These are phyloP conservation scores for Propithecus deckenii DNA, from an alignment of 2,797 vertebrate species.

Conservation along the genomic window DNA sequence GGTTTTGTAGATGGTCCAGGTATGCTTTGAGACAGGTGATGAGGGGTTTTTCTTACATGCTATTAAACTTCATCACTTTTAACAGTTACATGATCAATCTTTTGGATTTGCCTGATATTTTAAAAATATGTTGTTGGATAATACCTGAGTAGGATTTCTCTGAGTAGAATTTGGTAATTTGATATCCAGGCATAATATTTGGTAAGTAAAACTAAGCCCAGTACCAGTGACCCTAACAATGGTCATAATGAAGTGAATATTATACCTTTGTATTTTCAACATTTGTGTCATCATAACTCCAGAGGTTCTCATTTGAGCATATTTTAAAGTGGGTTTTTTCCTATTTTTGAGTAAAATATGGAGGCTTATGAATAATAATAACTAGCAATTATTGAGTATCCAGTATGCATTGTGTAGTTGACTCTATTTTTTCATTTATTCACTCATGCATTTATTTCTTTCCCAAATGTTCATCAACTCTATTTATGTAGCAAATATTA, in stretches of 20 bases:
- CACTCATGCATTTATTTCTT: background rate
- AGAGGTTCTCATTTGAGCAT: background rate
- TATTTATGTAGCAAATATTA: background rate
- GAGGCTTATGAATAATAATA: background rate
- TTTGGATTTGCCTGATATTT: background rate
- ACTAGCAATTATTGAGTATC: background rate
- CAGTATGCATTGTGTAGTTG: background rate
- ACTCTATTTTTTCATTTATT: background rate
- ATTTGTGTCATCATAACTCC: background rate
- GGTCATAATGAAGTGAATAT: background rate
- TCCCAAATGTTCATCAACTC: background rate
- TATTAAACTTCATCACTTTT: background rate
- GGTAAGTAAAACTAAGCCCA: background rate
- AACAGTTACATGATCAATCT: background rate
- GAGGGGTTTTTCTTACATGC: background rate
- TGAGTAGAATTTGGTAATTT: background rate
- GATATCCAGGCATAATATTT: background rate
- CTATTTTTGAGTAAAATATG: constrained; percentile 25
- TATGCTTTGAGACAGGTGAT: background rate
- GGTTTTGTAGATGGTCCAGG: background rate
- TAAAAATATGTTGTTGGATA: background rate
- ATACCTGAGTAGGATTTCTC: background rate
- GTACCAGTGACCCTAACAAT: background rate
- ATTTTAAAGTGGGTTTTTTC: constrained; percentile 21
- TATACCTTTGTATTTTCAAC: background rate